Evolutionary conservation across 2,888 invertebrate genomes (phyloP), one percentile per base, ranked within the genome.

Genomic region (Chorisops tibialis): DNA sequence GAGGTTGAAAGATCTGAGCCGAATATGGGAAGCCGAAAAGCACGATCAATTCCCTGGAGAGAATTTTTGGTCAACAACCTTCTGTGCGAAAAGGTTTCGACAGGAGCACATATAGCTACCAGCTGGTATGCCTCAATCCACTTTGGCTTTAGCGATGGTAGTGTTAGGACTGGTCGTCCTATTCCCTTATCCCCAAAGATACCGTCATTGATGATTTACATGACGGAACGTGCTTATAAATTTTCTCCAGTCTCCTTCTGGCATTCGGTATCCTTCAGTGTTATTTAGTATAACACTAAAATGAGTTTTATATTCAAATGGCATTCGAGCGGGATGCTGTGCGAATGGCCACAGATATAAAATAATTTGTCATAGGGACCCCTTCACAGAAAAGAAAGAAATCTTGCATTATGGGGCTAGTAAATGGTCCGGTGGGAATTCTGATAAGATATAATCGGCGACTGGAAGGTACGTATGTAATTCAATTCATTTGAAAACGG

Each of bases 181-280:
- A 41, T 35, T 21, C 38, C 39, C 61, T 12, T 56, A 30, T 56
- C 50, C 50, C 48, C 37, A 50, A 49, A 56, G 54, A 54, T 37
- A 50, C 50, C 51, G 56, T 63, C 61, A 63, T 61, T 59, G 59
- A 63, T 63, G 59, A 63, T 63, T 63, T 63, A 63, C 63, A 61
- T 59, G 60, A 56, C 56, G 63, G 60, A 54, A 63, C 54, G 61
- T 63, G 58, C 59, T 47, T 56, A 59, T 52, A 61, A 56, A 63
- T 56, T 38, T 50, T 18, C 22, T 38, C 45, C 43, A 43, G 47
- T 47, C 56, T 47, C 49, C 63, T 35, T 56, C 41, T 48, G 38
- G 39, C 39, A 37, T 39, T 30, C 41, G 43, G 39, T 45, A 16
- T 35, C 14, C 30, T 30, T 54, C 41, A 6, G 18, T 16, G 16